Evolutionary conservation across 2,888 invertebrate genomes (phyloP), one percentile per base, ranked within the genome.

Genomic region (Eurois occulta): DNA sequence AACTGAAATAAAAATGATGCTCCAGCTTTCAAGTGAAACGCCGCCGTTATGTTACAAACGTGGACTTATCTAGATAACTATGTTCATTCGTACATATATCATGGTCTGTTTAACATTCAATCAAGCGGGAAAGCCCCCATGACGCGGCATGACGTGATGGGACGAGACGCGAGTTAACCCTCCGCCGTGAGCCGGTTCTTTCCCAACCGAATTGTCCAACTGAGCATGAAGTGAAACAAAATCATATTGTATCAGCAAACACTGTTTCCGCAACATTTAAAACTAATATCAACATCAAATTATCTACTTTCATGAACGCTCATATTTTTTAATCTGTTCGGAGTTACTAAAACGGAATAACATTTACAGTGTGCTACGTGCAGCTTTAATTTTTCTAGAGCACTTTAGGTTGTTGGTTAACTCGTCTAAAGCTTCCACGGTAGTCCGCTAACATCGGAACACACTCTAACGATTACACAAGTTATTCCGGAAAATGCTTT

Each of bases 91-190:
- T 82, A 77, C 64, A 58, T 71, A 69, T 77, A 74, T 72, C 74
- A 85, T 70, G 80, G 80, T 77, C 77, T 86, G 83, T 86, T 85
- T 77, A 86, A 83, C 77, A 85, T 85, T 80, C 85, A 86, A 85
- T 81, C 86, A 89, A 84, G 75, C 86, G 85, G 80, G 80, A 87
- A 86, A 85, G 77, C 81, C 77, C 74, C 52, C 78, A 78, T 88
- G 88, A 88, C 87, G 86, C 60, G 71, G 89, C 89, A 82, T 79
- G 85, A 81, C 80, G 81, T 75, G 78, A 75, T 74, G 76, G 74
- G 78, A 80, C 79, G 75, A 85, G 83, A 86, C 78, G 64, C 43
- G 80, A 83, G 74, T 74, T 80, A 83, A 82, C 86, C 83, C 75
- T 67, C 60, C n/a, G 68, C 46, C 21, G 48, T 35, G 58, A 55